Evolutionary conservation across 2,797 vertebrate species (phyloP).

Genomic region (Hemibagrus guttatus): DNA sequence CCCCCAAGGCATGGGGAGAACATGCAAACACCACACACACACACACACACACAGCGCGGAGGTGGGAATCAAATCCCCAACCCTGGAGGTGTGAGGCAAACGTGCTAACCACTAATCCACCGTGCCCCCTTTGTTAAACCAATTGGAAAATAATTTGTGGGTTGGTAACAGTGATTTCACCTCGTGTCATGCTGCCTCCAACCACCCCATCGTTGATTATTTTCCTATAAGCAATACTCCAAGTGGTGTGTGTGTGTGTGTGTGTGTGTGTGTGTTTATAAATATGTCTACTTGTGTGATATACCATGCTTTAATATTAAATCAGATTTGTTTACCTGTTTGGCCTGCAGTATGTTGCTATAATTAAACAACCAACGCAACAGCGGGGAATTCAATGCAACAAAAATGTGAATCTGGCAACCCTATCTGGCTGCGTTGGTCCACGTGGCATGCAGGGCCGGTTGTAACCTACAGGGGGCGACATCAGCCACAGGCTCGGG

Average conservation of each 20-base stretch:
- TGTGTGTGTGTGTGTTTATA: no score
- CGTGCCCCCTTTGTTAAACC: no score
- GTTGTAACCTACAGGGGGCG: slow-evolving; percentile 43
- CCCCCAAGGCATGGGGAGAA: no score
- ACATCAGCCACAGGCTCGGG: background rate
- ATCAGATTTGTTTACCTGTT: background rate
- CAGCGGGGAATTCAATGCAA: fast-evolving
- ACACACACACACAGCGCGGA: no score
- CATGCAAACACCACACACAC: no score
- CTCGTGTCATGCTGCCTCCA: background rate
- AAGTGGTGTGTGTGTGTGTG: background rate
- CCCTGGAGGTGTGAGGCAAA: no score
- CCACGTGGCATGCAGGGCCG: slow-evolving; percentile 57
- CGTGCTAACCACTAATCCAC: no score
- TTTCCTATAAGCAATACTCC: background rate
- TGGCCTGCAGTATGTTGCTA: background rate
- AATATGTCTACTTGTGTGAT: background rate
- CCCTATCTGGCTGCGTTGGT: slow-evolving; percentile 24
- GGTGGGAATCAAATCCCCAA: no score
- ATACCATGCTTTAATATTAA: background rate
- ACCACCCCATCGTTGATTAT: background rate
- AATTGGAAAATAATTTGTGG: background rate
- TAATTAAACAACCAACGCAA: background rate
- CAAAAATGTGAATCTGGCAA: background rate
- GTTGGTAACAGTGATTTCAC: background rate